phyloP scores from a whole-genome alignment of 2,797 vertebrate species.

The Serranus cabrilla region DNA sequence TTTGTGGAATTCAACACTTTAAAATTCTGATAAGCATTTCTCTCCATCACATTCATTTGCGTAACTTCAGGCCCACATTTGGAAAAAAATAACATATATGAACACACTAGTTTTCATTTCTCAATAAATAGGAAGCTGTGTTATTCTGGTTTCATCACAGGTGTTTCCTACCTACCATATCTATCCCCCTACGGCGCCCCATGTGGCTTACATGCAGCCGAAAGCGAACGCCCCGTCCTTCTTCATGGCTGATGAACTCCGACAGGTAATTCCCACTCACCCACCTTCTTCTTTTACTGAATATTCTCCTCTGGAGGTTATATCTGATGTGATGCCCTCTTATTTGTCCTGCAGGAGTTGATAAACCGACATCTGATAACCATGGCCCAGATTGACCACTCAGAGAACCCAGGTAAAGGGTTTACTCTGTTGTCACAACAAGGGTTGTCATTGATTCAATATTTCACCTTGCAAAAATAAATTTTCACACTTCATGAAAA shows the following conservation, averaged over 20 bases:
- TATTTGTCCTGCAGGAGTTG: constrained; percentile 89
- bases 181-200: constrained; percentile 97
- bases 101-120: constrained; percentile 67
- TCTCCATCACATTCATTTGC: constrained; percentile 14
- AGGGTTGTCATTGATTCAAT: neutral
- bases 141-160: constrained; percentile 82
- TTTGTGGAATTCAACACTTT: too few species aligned
- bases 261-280: constrained; percentile 88
- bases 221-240: constrained; percentile 99
- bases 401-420: constrained; percentile 94
- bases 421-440: constrained; percentile 18
- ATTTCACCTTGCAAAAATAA: neutral
- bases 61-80: neutral
- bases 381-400: constrained; percentile 99
- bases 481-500: neutral
- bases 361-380: constrained; percentile 99
- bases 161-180: constrained; percentile 99
- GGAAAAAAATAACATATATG: neutral
- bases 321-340: constrained; percentile 28
- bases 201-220: constrained; percentile 99
- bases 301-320: neutral
- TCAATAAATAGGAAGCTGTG: constrained; percentile 71
- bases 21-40: neutral
- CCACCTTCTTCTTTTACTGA: neutral
- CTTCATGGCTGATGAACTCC: constrained; percentile 98